Base-by-base conservation (phyloP, 2,888 invertebrate species). In the Linyphia triangularis region DNA sequence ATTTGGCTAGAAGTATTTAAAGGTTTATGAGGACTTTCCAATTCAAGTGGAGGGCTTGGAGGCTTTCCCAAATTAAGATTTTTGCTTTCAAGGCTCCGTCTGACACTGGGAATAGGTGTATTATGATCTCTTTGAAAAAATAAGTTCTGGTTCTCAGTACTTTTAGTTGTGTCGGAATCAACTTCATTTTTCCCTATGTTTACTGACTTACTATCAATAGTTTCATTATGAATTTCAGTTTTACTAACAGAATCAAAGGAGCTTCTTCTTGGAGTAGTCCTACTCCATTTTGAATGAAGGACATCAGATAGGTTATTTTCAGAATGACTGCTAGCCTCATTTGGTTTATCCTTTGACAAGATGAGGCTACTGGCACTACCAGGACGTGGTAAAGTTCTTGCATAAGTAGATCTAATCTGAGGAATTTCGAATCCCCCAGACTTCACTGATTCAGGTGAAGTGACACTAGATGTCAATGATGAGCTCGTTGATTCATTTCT, bases 331-430 rank as follows among this genome's bases (percentile, higher is more conserved):
- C 19, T 30, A 16, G 24, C 6, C 6, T 72, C 43, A 26, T 30
- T 40, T 61, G 19, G 3, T 26, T 30, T 51, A 6, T 86, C 57
- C 22, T 30, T 73, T 9, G 28, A 4, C 13, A n/a, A 5, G 28
- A 19, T 5, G 7, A 75, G 40, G 28, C 10, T 63, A 28, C 22
- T n/a, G 28, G 10, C 24, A 59, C 84, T 72, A 24, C 78, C 33
- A 22, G 78, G 77, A 9, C 84, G 78, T 24, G 89, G 79, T 26
- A 89, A 72, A 22, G 84, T 69, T 59, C 13, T 40, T 24, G 82
- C 33, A 40, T 88, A 81, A 69, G 59, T 69, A 28, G 81, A 57
- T 40, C 59, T 81, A 13, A 88, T 75, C 28, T 73, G 67, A 28
- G 86, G 65, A 43, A 81, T 79, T 59, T 88, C 75, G 37, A 77